A percentile compares a stretch with the other conserved stretches of the same genome.
Conservation (phyloP, 2,113 vertebrate genomes). For the Heterochromis multidens region DNA sequence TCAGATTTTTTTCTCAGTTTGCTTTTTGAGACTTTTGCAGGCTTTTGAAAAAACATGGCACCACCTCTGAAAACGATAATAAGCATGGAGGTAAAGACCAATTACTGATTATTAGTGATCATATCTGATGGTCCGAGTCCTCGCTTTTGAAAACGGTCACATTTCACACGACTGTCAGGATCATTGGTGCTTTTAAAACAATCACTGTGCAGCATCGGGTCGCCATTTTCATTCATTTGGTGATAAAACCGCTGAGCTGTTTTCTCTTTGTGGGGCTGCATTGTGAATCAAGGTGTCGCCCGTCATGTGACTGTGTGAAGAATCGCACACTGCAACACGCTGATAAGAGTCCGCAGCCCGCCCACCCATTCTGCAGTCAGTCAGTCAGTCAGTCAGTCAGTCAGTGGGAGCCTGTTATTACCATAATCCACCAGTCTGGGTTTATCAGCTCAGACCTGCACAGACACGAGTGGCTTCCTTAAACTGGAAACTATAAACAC, state of each 20-base stretch:
- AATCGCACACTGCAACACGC: conserved; percentile 47
- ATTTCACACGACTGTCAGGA: background rate
- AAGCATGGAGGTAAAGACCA: background rate
- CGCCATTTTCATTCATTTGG: background rate
- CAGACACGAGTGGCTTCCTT: background rate
- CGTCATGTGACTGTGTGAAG: conserved; percentile 42
- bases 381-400: background rate
- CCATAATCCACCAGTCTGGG: conserved; percentile 39
- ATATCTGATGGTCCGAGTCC: background rate
- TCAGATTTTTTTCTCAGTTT: background rate
- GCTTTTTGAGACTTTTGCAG: fast-evolving
- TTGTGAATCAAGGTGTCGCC: conserved; percentile 34
- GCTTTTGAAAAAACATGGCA: background rate
- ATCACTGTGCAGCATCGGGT: background rate
- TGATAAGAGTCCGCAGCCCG: conserved; percentile 57
- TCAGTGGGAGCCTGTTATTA: conserved; percentile 41
- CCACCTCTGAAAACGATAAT: background rate
- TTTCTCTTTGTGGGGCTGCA: background rate
- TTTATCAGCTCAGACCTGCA: conserved; percentile 41
- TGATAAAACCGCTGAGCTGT: conserved; percentile 34
- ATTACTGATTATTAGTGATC: background rate
- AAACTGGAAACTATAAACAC: background rate
- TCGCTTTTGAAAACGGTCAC: background rate
- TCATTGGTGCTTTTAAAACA: background rate
- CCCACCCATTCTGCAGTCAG: background rate